A percentile compares a stretch with the other conserved stretches of the same genome.
Evolutionary conservation across 2,113 vertebrate species (phyloP).

Genomic region (Myodes glareolus): DNA sequence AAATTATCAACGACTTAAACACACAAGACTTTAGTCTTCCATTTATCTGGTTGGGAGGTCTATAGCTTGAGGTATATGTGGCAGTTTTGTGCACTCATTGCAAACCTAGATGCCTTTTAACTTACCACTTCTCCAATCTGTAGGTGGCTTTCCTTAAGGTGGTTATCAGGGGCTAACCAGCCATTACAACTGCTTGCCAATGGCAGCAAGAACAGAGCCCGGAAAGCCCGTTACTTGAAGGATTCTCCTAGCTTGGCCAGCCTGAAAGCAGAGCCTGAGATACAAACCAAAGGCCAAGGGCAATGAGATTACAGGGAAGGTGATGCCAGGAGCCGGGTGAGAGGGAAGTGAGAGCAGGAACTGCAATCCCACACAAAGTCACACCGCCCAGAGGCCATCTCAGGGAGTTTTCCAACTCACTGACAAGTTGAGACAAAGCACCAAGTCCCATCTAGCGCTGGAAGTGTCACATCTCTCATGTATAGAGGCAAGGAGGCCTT

Average conservation of each 20-base stretch:
- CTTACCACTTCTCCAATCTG: background rate
- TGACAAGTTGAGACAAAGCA: background rate
- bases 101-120: background rate
- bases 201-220: background rate
- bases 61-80: background rate
- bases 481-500: background rate
- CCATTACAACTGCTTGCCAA: background rate
- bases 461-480: background rate
- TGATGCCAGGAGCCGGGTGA: background rate
- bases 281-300: background rate
- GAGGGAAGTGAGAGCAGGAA: background rate
- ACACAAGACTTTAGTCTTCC: background rate
- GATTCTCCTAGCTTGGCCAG: background rate
- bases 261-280: constrained; percentile 20
- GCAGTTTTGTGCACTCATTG: background rate
- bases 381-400: background rate
- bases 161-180: background rate
- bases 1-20: constrained; percentile 9
- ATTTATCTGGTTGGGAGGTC: background rate
- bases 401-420: background rate
- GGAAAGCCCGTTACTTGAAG: background rate
- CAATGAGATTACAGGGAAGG: background rate
- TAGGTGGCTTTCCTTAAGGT: background rate
- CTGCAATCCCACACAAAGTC: background rate
- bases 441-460: background rate